Base-by-base conservation (phyloP, 1,140 invertebrate species). In the Halictus rubicundus region DNA sequence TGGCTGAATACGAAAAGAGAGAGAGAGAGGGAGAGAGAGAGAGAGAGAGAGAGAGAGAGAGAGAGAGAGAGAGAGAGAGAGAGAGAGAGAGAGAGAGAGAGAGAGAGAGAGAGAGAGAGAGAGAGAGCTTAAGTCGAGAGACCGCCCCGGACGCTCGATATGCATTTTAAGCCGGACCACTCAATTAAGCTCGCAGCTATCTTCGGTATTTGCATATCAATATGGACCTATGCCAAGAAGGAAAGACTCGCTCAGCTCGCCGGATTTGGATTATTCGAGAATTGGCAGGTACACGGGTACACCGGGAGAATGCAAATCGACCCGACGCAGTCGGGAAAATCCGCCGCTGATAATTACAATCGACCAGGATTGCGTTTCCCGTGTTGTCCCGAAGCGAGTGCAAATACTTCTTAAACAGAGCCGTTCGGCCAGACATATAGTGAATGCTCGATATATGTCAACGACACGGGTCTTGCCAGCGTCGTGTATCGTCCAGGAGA, bases 161-260 rank as follows among this genome's bases (percentile, higher is more conserved):
- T 69, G 66, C 83, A 68, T 85, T 86, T 82, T 86, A 85, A 87
- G 79, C 79, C 79, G 81, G 83, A 86, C 88, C 84, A 90, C 88
- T 90, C 89, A 88, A 91, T 91, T 91, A 91, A 81, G 84, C 83
- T 81, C 74, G 75, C 75, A 78, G 81, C 78, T 84, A 78, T 86
- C 88, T 87, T 78, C 75, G 76, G 78, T 88, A 88, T 90, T 90
- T 89, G 89, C 88, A 87, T 90, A 89, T 90, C 88, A 80, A 90
- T 90, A 89, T 86, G 88, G 87, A 84, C 68, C 32, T 27, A 70
- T 71, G 83, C 74, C 84, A 85, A 70, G 69, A 76, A 77, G 65
- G 60, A 60, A 78, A 82, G 69, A 78, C 72, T 82, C 60, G 27
- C 49, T 46, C 46, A 42, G 37, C 32, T 23, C 37, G 46, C 10